A percentile compares a stretch with the other conserved stretches of the same genome.
These are phyloP conservation scores for Amphimallon solstitiale DNA, from an alignment of 2,888 invertebrate species.

Conservation along the genomic window DNA sequence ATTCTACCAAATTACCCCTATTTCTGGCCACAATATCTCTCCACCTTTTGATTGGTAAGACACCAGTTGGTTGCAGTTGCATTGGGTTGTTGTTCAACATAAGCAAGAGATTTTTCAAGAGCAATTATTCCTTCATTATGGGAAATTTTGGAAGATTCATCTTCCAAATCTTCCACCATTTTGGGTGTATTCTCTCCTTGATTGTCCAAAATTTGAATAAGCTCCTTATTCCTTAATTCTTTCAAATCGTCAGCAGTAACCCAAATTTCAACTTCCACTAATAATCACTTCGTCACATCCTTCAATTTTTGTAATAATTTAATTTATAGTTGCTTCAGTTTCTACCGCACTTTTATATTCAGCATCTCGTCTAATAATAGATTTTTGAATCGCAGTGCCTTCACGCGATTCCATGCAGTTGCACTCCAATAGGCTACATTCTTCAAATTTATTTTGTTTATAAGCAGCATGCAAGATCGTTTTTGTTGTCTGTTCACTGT, in stretches of 20 bases:
- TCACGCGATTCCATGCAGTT: not conserved
- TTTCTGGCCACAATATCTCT: too few relatives aligned
- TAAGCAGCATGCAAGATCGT: not conserved
- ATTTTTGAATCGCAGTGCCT: slow-evolving; percentile 1
- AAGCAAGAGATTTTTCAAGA: not conserved
- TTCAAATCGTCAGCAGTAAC: slow-evolving; percentile 3
- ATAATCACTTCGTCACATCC: not conserved
- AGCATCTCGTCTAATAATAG: slow-evolving; percentile 10
- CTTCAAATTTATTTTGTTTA: slow-evolving; percentile 1
- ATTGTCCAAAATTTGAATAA: slow-evolving; percentile 6
- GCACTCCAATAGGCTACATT: slow-evolving; percentile 2
- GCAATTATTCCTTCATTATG: not conserved
- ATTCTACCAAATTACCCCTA: too few relatives aligned
- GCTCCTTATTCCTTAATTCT: slow-evolving; percentile 2
- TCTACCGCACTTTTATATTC: not conserved
- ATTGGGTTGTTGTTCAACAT: not conserved
- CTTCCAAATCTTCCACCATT: slow-evolving; percentile 4
- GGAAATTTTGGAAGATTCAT: slow-evolving; percentile 6
- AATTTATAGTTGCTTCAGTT: not conserved
- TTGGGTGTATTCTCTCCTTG: not conserved
- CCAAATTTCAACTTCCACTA: not conserved
- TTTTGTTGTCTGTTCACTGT: not conserved
- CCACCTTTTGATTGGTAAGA: too few relatives aligned
- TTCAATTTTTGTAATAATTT: not conserved
- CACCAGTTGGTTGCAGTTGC: not conserved